Conservation (phyloP, 2,113 vertebrate species). For the Prionailurus viverrinus region DNA sequence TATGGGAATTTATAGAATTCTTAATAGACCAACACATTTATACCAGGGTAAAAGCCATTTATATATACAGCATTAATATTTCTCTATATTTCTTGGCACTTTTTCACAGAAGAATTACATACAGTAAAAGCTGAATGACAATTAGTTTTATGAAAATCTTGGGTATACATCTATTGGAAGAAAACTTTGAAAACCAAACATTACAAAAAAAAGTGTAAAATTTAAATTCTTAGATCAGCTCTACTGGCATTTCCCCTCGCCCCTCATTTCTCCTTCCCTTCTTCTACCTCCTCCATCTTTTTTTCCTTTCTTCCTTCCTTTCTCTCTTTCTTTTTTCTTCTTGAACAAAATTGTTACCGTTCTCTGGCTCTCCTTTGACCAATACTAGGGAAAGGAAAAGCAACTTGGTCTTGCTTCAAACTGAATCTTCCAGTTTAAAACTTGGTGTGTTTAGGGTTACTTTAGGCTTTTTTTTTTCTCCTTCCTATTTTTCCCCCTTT, state of each 20-base stretch:
- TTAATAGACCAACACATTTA: neutral
- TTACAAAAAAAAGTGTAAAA: neutral
- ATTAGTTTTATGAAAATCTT: neutral
- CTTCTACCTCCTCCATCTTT: too few relatives aligned
- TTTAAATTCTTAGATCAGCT: neutral
- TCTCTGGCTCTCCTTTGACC: neutral
- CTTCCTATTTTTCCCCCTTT: neutral
- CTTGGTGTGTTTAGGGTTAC: neutral
- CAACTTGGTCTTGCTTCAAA: neutral
- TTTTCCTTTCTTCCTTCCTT: neutral
- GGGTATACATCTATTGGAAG: neutral
- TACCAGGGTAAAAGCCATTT: neutral
- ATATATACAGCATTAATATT: neutral
- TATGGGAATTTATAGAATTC: neutral
- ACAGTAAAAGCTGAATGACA: neutral
- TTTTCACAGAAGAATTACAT: neutral
- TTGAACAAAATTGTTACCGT: neutral
- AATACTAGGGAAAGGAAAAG: neutral
- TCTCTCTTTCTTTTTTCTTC: neutral
- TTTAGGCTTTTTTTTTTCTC: neutral
- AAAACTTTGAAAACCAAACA: neutral
- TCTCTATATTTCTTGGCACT: neutral
- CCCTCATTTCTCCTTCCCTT: fast-evolving
- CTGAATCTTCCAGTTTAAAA: neutral
- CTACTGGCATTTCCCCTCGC: neutral